Base-by-base conservation (phyloP, 2,888 invertebrate species). In the Rotaria magnacalcarata region DNA sequence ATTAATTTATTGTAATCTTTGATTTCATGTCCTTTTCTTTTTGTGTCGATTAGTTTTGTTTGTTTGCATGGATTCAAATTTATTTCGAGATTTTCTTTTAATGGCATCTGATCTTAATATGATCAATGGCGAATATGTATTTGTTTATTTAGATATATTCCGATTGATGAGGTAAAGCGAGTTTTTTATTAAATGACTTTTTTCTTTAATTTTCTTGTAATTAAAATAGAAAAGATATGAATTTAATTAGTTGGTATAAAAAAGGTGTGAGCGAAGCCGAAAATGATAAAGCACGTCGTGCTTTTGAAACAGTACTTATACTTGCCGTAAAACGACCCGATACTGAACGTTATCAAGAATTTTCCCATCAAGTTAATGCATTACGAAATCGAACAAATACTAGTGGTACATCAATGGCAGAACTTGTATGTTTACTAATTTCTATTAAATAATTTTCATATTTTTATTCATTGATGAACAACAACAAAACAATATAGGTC, bases 81-180 rank as follows among this genome's bases (percentile, higher is more conserved):
- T 80, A 80, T 80, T 80, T 47, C 75, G 75, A 80, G 75, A 80
- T 24, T 80, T 80, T n/a, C 94, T 98, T 93, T 92, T 98, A 89
- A 96, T 96, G 16, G 98, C 98, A 3, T 95, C 96, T 89, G 95
- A 96, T 88, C 93, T 98, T 88, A 95, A 95, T 89, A 98, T 99
- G 96, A 95, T 96, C 87, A 95, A 95, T 87, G 97, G 97, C 11
- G 97, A 98, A 92, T 99, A 97, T 92, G 96, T 97, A 85, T 97
- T 99, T 93, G 96, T 99, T 92, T 98, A 96, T 92, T 96, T 98
- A 89, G 97, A 97, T 80, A 80, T 80, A 10, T 80, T 80, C 43
- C 75, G 75, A 24, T 47, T 80, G 41, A 41, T 80, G 47, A 80
- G 75, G 75, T 80, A 27, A 0, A 52, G 3, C 8, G 16, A 16